Evolutionary conservation across 2,113 vertebrate genomes (phyloP).

Genomic region (Astatotilapia flaviijosephi): DNA sequence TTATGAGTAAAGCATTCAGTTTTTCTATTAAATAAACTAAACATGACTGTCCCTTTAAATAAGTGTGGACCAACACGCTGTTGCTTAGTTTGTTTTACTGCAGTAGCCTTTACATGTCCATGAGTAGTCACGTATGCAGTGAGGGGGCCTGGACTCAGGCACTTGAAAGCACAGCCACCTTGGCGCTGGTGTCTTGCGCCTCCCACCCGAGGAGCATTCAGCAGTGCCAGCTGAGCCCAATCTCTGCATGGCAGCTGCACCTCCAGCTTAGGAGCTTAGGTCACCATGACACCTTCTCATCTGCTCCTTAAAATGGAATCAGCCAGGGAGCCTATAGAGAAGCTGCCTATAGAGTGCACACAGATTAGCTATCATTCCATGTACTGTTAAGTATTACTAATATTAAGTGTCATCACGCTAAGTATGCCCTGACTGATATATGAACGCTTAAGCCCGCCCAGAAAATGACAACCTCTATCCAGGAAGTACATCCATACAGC

Average conservation of each 20-base stretch:
- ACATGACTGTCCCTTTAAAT: not conserved
- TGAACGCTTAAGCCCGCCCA: not conserved
- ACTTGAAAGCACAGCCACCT: not conserved
- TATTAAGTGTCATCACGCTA: not conserved
- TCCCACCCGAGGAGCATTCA: slow-evolving; percentile 21
- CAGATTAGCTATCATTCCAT: not conserved
- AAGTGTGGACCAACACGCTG: fast-evolving
- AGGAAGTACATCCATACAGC: not conserved
- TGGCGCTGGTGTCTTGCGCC: slow-evolving; percentile 1
- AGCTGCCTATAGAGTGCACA: not conserved
- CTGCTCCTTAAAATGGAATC: slow-evolving; percentile 18
- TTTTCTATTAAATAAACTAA: not conserved
- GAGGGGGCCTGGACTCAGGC: slow-evolving; percentile 15
- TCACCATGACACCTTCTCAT: slow-evolving; percentile 33
- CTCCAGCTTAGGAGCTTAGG: slow-evolving; percentile 15
- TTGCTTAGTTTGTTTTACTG: not conserved
- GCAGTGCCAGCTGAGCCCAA: slow-evolving; percentile 51
- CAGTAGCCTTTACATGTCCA: not conserved
- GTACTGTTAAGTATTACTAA: not conserved
- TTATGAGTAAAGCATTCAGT: not conserved
- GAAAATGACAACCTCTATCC: not conserved
- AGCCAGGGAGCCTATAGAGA: not conserved
- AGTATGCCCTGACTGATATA: fast-evolving
- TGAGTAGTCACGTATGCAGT: not conserved
- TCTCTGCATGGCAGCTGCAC: slow-evolving; percentile 46